Evolutionary conservation across 2,113 vertebrate species (phyloP).

Genomic region (Mohoua ochrocephala): DNA sequence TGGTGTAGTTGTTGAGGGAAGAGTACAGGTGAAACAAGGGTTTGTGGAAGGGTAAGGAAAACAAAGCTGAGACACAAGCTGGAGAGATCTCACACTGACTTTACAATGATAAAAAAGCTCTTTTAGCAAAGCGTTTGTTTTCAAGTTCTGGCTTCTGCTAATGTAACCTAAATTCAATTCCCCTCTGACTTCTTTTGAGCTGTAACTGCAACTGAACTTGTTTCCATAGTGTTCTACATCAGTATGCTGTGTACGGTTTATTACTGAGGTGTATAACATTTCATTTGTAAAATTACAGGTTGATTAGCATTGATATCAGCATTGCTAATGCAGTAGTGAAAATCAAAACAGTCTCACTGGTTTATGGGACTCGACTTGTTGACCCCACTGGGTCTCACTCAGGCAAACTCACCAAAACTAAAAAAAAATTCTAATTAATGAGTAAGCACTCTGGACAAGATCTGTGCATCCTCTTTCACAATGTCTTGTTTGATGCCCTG

Average conservation of each 20-base stretch:
- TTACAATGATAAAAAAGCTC: not conserved
- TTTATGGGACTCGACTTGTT: accelerated
- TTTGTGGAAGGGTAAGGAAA: not conserved
- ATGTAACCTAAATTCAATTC: not conserved
- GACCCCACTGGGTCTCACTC: not conserved
- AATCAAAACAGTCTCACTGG: not conserved
- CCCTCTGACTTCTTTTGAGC: not conserved
- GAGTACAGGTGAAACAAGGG: not conserved
- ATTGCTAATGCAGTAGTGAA: not conserved
- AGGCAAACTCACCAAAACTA: not conserved
- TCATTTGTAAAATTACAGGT: not conserved
- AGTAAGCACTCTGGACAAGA: accelerated
- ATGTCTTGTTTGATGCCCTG: not conserved
- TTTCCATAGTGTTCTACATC: not conserved
- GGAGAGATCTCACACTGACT: not conserved
- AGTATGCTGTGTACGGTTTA: not conserved
- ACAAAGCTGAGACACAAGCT: not conserved
- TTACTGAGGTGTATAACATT: not conserved
- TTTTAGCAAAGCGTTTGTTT: not conserved
- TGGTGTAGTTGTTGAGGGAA: not conserved
- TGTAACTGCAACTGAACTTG: not conserved
- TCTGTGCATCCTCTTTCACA: not conserved
- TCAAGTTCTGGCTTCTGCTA: not conserved
- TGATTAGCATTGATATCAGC: not conserved
- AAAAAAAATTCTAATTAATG: not conserved